Percentiles rank a stretch among this genome's conserved stretches.
These are phyloP conservation scores for Caenorhabditis panamensis DNA, from an alignment of 2,888 invertebrate genomes.

Conservation along the genomic window DNA sequence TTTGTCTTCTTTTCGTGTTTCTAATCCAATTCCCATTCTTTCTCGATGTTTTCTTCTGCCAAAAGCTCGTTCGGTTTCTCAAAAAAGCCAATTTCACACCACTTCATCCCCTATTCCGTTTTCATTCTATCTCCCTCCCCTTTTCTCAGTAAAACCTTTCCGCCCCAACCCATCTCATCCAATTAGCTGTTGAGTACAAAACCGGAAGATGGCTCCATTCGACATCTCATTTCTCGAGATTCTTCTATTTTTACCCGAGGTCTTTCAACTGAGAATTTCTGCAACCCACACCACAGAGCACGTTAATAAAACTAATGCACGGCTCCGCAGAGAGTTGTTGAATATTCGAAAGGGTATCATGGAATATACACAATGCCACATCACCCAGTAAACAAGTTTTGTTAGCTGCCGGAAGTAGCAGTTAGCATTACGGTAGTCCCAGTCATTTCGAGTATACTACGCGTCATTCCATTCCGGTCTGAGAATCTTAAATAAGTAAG, in stretches of 20 bases:
- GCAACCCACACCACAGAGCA: too few relatives aligned
- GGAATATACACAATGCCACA: background rate
- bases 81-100: constrained; percentile 31
- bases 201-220: constrained; percentile 2
- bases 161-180: constrained; percentile 1
- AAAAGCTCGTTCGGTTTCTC: background rate
- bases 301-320: constrained; percentile 3
- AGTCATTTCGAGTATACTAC: background rate
- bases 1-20: constrained; percentile 2
- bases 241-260: background rate
- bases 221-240: background rate
- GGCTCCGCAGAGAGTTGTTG: background rate
- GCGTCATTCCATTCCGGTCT: constrained; percentile 6
- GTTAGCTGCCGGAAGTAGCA: background rate
- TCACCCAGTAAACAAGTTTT: background rate
- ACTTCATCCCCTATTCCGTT: constrained; percentile 9
- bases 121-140: background rate
- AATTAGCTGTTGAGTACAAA: constrained; percentile 3
- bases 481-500: background rate
- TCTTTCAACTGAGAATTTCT: background rate
- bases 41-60: background rate
- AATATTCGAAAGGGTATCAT: constrained; percentile 3
- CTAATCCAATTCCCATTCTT: constrained; percentile 5
- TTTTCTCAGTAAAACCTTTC: constrained; percentile 16
- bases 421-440: background rate